phyloP scores from a whole-genome alignment of 1,140 invertebrate species.

The Phymorhynchus buccinoides region DNA sequence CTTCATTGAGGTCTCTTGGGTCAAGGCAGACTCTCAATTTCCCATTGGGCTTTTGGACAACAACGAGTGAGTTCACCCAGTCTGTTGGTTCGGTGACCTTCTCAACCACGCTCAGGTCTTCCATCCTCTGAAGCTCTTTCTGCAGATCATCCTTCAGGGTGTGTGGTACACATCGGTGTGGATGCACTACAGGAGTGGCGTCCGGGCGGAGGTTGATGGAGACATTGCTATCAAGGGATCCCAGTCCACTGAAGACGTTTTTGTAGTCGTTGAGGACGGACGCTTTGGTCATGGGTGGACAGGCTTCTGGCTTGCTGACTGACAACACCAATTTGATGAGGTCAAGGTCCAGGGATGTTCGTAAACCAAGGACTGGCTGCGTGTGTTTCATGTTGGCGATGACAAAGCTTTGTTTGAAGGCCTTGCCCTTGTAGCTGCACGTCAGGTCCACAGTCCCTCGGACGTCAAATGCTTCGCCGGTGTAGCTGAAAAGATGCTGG shows the following conservation, averaged over 20 bases:
- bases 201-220: conserved; percentile 41
- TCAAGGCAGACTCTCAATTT: conserved; percentile 48
- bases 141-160: conserved; percentile 44
- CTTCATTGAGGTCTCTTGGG: conserved; percentile 70
- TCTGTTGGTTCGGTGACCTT: conserved; percentile 51
- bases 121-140: conserved; percentile 50
- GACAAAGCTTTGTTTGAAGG: neutral
- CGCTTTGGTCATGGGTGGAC: conserved; percentile 19
- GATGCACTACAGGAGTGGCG: conserved; percentile 42
- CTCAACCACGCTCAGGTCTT: conserved; percentile 42
- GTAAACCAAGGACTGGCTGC: conserved; percentile 6
- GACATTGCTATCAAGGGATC: conserved; percentile 37
- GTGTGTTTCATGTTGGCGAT: neutral
- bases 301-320: neutral
- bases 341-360: conserved; percentile 20
- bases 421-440: neutral
- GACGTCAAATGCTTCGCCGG: neutral
- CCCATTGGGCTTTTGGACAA: conserved; percentile 52
- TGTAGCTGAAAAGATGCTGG: conserved; percentile 48
- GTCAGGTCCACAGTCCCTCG: neutral
- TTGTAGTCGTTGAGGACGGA: conserved; percentile 42
- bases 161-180: conserved; percentile 37
- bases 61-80: conserved; percentile 54
- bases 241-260: conserved; percentile 45
- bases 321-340: conserved; percentile 25